Conservation (phyloP, 2,888 invertebrate species). For the Phragmatobia fuliginosa region DNA sequence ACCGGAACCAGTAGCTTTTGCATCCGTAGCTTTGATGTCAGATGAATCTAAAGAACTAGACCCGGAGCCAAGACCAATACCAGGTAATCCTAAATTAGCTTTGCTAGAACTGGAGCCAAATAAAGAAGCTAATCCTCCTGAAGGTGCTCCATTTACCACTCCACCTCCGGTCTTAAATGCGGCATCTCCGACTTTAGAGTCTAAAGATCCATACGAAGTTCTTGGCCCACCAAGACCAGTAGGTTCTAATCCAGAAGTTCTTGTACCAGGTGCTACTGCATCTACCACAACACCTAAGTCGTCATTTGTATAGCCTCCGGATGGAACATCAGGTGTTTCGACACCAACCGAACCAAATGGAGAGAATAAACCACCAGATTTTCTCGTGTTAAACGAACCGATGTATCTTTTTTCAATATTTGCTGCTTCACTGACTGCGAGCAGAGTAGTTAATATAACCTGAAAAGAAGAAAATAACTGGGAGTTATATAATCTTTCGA, state of each 20-base stretch:
- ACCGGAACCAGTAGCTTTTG: background rate
- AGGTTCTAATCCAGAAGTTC: conserved; percentile 60
- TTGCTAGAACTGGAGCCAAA: too few species aligned
- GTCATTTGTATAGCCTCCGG: conserved; percentile 74
- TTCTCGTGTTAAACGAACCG: conserved; percentile 70
- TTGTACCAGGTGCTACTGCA: conserved; percentile 72
- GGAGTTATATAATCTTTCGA: conserved; percentile 11
- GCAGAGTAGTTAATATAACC: conserved; percentile 72
- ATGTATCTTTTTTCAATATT: conserved; percentile 74
- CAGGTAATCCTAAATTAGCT: too few species aligned
- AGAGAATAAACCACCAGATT: conserved; percentile 75
- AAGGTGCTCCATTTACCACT: background rate
- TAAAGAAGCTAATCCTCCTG: too few species aligned
- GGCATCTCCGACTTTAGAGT: conserved; percentile 80
- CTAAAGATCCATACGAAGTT: conserved; percentile 71
- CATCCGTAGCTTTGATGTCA: too few species aligned
- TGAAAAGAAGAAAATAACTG: conserved; percentile 44
- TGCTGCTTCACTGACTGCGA: conserved; percentile 74
- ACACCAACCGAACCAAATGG: conserved; percentile 52
- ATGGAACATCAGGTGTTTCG: conserved; percentile 65
- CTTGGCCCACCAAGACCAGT: conserved; percentile 74
- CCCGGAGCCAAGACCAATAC: too few species aligned
- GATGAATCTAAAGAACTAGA: background rate
- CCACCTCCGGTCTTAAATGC: conserved; percentile 59
- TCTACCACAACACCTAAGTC: conserved; percentile 80